Evolutionary conservation across 1,140 invertebrate species (phyloP).

Genomic region (Reticulitermes speratus): DNA sequence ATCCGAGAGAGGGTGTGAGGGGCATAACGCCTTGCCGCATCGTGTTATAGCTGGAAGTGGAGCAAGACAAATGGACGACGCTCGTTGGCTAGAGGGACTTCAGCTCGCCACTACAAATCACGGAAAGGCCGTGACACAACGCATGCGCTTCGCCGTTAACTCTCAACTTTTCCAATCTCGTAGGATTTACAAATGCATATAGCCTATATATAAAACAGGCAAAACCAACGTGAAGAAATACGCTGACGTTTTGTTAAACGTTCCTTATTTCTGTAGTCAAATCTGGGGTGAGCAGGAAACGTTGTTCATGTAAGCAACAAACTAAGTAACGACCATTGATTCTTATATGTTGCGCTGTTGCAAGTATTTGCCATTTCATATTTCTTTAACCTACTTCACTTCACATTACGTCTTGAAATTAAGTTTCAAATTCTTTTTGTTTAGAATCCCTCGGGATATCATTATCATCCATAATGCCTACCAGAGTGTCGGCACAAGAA

Average conservation of each 20-base stretch:
- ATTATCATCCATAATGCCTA: too few species aligned
- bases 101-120: not conserved
- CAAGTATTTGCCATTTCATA: too few species aligned
- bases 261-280: not conserved
- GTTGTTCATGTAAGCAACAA: not conserved
- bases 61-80: slow-evolving; percentile 8
- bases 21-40: not conserved
- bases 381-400: too few species aligned
- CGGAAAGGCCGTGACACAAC: not conserved
- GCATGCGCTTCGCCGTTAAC: not conserved
- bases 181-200: not conserved
- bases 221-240: not conserved
- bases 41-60: not conserved
- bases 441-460: too few species aligned
- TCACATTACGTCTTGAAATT: too few species aligned
- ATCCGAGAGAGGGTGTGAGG: not conserved
- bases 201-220: not conserved
- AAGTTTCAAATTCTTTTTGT: too few species aligned
- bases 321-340: not conserved
- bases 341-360: not conserved
- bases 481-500: not conserved
- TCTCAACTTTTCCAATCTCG: not conserved
- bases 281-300: not conserved
- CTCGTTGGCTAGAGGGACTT: not conserved
- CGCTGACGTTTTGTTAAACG: too few species aligned